Evolutionary conservation across 2,113 vertebrate genomes (phyloP), one percentile per base, ranked within the genome.

Genomic region (Phylloscopus whistleri): DNA sequence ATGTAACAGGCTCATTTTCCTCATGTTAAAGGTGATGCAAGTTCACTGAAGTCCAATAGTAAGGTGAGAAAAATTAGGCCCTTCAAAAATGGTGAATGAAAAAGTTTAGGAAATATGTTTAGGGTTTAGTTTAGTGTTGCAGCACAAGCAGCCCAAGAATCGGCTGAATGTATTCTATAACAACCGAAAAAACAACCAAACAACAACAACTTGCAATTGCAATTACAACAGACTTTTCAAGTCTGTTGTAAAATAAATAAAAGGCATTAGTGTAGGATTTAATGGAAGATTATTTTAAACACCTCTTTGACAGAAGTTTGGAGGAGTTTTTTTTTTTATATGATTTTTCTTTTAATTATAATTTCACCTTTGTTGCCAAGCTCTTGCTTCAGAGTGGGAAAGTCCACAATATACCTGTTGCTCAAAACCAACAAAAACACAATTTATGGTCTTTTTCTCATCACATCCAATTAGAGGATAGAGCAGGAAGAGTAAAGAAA

Each of bases 251-350:
- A 87, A 91, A 41, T 52, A 68, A 64, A 78, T 26, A 30, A 74
- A 75, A 87, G 7, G 2, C 22, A 68, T 44, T 59, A 53, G 8
- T 28, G 5, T 30, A 58, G 51, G 24, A 46, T 69, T 70, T 66
- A 78, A 44, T 7, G 7, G 21, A 28, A 6, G 13, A 41, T 88
- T 90, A 83, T 35, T 84, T 92, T 30, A 83, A 76, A 52, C 26
- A 22, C 24, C 1, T 0, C 23, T 83, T 37, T 44, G 30, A 52
- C 10, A 75, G 23, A 68, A 53, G 5, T 72, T 62, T 51, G 11
- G 4, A 46, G 28, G 8, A 6, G 1, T 0, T 5, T 43, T 1
- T 5, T 43, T 1, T 10, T 10, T 49, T 33, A 8, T 59, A 60
- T 26, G 0, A 6, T 41, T 35, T 67, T 56, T 31, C 31, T 46